Conservation (phyloP, 1,140 invertebrate genomes). For the Ceratosolen solmsi region DNA sequence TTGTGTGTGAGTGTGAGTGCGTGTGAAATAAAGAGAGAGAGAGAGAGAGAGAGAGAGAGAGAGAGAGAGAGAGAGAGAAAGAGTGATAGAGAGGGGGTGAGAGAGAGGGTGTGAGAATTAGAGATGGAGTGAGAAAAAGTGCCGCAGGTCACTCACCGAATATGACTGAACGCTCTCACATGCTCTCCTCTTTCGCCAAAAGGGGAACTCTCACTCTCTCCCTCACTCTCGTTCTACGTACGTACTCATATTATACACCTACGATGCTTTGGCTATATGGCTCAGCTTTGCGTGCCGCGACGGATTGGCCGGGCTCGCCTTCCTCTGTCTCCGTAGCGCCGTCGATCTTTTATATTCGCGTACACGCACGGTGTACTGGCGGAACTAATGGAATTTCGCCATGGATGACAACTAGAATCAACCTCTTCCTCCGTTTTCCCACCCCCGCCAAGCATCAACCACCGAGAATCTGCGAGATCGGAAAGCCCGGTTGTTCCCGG, state of each 20-base stretch:
- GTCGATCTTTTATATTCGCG: background rate
- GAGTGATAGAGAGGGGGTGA: too few relatives aligned
- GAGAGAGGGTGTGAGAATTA: background rate
- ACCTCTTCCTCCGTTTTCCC: background rate
- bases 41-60: too few relatives aligned
- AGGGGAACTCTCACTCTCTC: constrained; percentile 7
- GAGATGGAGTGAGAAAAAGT: constrained; percentile 12
- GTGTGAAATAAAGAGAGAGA: too few relatives aligned
- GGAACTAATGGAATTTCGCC: constrained; percentile 44
- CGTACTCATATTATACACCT: background rate
- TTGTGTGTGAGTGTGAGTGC: too few relatives aligned
- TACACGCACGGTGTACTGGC: background rate
- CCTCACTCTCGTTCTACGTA: background rate
- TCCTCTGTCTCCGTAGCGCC: background rate
- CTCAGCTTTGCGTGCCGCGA: background rate
- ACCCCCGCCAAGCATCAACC: background rate
- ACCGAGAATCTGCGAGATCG: background rate
- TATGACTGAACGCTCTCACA: constrained; percentile 62
- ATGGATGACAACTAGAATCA: background rate
- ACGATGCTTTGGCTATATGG: background rate
- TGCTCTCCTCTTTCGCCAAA: constrained; percentile 52
- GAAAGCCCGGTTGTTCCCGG: background rate
- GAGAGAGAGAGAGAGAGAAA: too few relatives aligned
- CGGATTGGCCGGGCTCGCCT: background rate
- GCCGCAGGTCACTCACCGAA: constrained; percentile 72